Evolutionary conservation across 2,888 invertebrate species (phyloP).

Genomic region (Cistogaster globosa): DNA sequence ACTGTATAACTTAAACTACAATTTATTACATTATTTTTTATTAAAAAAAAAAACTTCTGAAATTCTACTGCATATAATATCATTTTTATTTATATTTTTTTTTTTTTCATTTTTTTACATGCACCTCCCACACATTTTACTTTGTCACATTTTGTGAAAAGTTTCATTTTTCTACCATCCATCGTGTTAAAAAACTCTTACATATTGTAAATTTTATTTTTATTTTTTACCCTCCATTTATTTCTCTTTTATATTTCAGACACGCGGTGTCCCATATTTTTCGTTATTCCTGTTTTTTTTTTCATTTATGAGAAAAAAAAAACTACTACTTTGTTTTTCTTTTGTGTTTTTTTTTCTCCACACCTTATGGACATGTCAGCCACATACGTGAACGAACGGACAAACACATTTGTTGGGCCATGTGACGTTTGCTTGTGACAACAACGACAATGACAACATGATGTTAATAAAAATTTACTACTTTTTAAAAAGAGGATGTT

Average conservation of each 20-base stretch:
- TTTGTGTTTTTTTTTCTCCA: neutral
- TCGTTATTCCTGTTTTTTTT: conserved; percentile 7
- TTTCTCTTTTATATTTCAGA: conserved; percentile 14
- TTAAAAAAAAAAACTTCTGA: too few relatives aligned
- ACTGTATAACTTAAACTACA: too few relatives aligned
- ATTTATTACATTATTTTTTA: too few relatives aligned
- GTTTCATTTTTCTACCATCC: conserved; percentile 31
- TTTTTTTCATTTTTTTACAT: too few relatives aligned
- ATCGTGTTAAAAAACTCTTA: conserved; percentile 1
- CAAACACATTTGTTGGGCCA: conserved; percentile 37
- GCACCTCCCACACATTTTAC: neutral
- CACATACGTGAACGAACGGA: neutral
- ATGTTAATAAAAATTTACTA: conserved; percentile 61
- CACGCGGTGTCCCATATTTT: conserved; percentile 22
- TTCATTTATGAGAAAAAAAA: conserved; percentile 34
- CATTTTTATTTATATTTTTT: too few relatives aligned
- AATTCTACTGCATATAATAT: neutral
- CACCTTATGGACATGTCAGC: conserved; percentile 6
- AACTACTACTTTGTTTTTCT: neutral
- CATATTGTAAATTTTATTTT: conserved; percentile 20
- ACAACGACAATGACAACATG: conserved; percentile 57
- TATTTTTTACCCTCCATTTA: conserved; percentile 29
- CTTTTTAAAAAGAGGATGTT: conserved; percentile 49
- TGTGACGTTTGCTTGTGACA: conserved; percentile 47
- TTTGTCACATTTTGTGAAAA: conserved; percentile 6